Conservation (phyloP, 2,113 vertebrate species). For the Cisticola juncidis region DNA sequence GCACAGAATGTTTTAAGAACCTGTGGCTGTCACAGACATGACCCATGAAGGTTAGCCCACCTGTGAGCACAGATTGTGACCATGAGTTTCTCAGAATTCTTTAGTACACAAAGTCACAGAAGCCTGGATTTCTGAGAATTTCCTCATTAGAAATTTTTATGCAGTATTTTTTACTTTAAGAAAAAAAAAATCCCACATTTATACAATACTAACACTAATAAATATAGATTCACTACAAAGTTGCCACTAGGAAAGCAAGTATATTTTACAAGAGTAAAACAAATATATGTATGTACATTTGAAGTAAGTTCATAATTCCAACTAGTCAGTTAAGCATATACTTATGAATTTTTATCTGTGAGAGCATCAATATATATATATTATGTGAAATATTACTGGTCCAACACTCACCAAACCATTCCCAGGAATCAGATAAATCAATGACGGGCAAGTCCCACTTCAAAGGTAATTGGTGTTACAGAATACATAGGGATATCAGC, state of each 20-base stretch:
- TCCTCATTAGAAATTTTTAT: not conserved
- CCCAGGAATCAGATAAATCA: fast-evolving
- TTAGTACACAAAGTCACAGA: not conserved
- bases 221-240: not conserved
- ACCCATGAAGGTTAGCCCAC: not conserved
- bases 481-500: not conserved
- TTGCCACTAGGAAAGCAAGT: not conserved
- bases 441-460: not conserved
- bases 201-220: not conserved
- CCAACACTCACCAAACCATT: not conserved
- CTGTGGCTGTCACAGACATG: fast-evolving
- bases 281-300: not conserved
- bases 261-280: not conserved
- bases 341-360: not conserved
- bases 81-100: not conserved
- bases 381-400: not conserved
- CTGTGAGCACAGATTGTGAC: not conserved
- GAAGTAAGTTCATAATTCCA: not conserved
- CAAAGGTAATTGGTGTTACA: not conserved
- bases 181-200: not conserved
- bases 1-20: not conserved
- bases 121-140: not conserved
- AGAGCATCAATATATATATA: not conserved
- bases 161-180: not conserved
- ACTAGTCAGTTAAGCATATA: not conserved